Evolutionary conservation across 1,140 invertebrate genomes (phyloP).

Genomic region (Polyergus mexicanus): DNA sequence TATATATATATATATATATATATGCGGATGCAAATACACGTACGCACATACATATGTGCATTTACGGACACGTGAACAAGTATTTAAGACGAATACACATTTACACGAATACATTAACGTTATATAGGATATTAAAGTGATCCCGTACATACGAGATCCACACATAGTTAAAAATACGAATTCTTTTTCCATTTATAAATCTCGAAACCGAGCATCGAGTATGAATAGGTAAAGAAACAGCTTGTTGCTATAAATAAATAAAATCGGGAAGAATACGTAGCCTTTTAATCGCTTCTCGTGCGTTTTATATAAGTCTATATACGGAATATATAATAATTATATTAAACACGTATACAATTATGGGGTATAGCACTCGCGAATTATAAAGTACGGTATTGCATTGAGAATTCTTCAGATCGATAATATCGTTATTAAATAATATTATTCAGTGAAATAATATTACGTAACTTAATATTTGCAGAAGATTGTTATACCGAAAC

Average conservation of each 20-base stretch:
- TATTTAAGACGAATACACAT: slow-evolving; percentile 32
- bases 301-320: slow-evolving; percentile 79
- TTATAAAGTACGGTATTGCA: slow-evolving; percentile 15
- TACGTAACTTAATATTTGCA: background rate
- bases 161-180: slow-evolving; percentile 71
- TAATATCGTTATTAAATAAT: slow-evolving; percentile 4
- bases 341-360: slow-evolving; percentile 67
- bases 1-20: slow-evolving; percentile 58
- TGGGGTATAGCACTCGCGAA: slow-evolving; percentile 63
- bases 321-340: slow-evolving; percentile 66
- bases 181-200: slow-evolving; percentile 68
- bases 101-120: slow-evolving; percentile 57
- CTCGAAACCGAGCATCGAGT: slow-evolving; percentile 25
- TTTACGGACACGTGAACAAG: background rate
- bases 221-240: slow-evolving; percentile 38
- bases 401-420: slow-evolving; percentile 39
- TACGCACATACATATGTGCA: slow-evolving; percentile 18
- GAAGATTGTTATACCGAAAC: background rate
- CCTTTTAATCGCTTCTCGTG: slow-evolving; percentile 71
- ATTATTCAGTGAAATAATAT: background rate
- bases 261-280: slow-evolving; percentile 64
- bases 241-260: slow-evolving; percentile 72
- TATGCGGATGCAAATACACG: slow-evolving; percentile 36
- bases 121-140: slow-evolving; percentile 71
- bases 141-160: slow-evolving; percentile 50